Conservation (phyloP, 2,113 vertebrate species). For the Nothocercus nigrocapillus region DNA sequence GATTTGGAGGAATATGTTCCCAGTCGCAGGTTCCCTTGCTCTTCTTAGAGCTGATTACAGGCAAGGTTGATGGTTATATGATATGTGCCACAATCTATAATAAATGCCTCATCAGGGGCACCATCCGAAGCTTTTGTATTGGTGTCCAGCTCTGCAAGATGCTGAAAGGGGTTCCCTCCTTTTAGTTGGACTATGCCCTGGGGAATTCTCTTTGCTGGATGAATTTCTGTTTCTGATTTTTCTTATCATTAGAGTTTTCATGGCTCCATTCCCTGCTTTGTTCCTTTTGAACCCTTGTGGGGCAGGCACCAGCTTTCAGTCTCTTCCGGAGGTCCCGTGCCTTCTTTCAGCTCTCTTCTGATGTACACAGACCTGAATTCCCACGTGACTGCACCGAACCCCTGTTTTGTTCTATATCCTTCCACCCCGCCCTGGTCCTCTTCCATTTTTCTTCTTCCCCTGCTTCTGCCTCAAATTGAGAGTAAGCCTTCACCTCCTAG, state of each 20-base stretch:
- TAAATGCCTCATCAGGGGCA: not conserved
- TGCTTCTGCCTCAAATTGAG: not conserved
- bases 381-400: not conserved
- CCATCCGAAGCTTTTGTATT: not conserved
- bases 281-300: not conserved
- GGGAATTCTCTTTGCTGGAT: not conserved
- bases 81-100: not conserved
- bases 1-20: not conserved
- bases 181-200: not conserved
- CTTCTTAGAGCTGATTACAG: not conserved
- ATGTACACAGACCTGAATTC: not conserved
- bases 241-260: not conserved
- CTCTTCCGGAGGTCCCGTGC: not conserved
- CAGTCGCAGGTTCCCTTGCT: not conserved
- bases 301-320: not conserved
- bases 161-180: not conserved
- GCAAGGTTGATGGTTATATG: not conserved
- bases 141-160: not conserved
- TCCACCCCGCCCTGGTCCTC: not conserved
- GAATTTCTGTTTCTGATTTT: not conserved
- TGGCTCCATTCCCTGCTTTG: not conserved
- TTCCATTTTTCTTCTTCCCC: not conserved
- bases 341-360: not conserved
- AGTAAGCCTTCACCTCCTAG: not conserved
- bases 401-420: not conserved